A percentile compares a stretch with the other conserved stretches of the same genome.
Conservation (phyloP, 2,797 vertebrate genomes). For the Pseudotriccus pelzelni region DNA sequence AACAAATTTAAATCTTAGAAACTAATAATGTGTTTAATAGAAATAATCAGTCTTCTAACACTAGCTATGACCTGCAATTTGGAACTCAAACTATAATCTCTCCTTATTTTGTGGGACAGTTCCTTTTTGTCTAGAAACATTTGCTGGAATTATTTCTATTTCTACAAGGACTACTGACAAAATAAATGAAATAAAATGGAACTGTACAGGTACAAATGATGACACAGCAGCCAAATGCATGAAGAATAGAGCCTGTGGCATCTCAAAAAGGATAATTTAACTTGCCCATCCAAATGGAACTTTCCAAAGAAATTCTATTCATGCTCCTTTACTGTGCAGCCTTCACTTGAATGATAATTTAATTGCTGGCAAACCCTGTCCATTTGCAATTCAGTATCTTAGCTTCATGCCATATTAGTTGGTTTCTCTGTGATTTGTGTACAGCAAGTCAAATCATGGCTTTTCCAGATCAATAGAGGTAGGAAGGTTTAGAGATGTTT, state of each 20-base stretch:
- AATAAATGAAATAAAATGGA: background rate
- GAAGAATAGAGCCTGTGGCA: background rate
- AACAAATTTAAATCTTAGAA: background rate
- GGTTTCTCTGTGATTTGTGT: background rate
- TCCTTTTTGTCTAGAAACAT: background rate
- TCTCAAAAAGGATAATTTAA: background rate
- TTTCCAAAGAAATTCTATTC: background rate
- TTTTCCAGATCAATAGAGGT: background rate
- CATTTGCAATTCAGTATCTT: background rate
- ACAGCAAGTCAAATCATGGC: background rate
- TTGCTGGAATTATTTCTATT: background rate
- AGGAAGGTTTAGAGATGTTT: background rate
- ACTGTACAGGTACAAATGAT: background rate
- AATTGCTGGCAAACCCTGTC: background rate
- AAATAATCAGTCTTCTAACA: background rate
- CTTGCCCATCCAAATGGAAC: background rate
- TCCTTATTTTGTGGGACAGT: background rate
- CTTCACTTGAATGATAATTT: background rate
- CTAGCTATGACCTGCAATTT: background rate
- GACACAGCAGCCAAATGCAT: background rate
- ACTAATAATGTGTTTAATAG: background rate
- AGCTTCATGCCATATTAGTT: background rate
- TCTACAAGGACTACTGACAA: background rate
- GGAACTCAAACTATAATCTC: background rate
- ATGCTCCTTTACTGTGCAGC: background rate